Conservation (phyloP, 2,113 vertebrate species). For the Aythya baeri region DNA sequence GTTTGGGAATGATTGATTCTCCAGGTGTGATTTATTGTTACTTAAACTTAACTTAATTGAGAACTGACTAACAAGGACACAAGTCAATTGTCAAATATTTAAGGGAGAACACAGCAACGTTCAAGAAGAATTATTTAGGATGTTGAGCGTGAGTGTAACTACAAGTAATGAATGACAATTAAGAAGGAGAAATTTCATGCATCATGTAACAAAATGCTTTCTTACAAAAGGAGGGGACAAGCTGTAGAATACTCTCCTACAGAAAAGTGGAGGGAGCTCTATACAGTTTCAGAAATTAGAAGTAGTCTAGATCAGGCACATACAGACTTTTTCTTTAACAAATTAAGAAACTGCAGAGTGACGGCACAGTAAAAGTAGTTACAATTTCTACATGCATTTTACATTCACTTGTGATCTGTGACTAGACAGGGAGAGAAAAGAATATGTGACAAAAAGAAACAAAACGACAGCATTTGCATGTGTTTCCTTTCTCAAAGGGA, state of each 20-base stretch:
- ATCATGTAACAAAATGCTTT: not conserved
- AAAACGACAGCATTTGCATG: not conserved
- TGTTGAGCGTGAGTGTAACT: not conserved
- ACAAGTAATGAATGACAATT: slow-evolving; percentile 22
- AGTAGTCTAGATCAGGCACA: not conserved
- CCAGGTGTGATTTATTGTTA: slow-evolving; percentile 9
- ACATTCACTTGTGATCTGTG: not conserved
- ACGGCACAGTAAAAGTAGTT: not conserved
- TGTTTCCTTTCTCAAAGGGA: not conserved
- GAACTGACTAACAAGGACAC: not conserved
- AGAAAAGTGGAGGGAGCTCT: not conserved
- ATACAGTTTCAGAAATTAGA: not conserved
- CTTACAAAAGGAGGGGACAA: not conserved
- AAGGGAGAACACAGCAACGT: not conserved
- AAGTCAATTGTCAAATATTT: slow-evolving; percentile 24
- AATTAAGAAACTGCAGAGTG: not conserved
- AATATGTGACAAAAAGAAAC: not conserved
- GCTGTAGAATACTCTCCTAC: not conserved
- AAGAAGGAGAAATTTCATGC: slow-evolving; percentile 3
- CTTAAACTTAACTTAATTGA: slow-evolving; percentile 25
- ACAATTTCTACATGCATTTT: not conserved
- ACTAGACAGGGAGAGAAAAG: not conserved
- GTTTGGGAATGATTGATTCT: slow-evolving; percentile 12
- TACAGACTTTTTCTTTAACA: not conserved
- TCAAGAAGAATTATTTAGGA: slow-evolving; percentile 17